Base-by-base conservation (phyloP, 2,113 vertebrate species). In the Neomonachus schauinslandi region DNA sequence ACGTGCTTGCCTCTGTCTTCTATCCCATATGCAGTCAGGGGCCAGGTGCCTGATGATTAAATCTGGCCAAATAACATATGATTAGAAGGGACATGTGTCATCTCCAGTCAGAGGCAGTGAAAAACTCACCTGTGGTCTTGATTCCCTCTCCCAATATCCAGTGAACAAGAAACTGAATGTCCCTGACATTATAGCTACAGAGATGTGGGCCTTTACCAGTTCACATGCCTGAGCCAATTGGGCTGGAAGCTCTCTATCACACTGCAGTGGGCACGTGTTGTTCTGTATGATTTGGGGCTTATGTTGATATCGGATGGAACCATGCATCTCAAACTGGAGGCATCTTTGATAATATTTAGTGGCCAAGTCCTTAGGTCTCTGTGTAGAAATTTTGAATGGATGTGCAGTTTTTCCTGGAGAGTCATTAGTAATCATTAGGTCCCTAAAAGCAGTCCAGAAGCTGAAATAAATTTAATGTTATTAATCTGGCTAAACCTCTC, bases 271-370 rank as follows among this genome's bases (percentile, higher is more conserved):
- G 6, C 4, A 36, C 2, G 12, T 33, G 28, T 15, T 49, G 4
- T 76, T 94, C 77, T 71, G 19, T 57, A 8, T 42, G 8, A 91
- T 85, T 80, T 92, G 18, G 15, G 36, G 13, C 5, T 93, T 84
- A 77, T 80, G 93, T 84, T 49, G 16, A 76, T 80, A 49, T 6
- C 51, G 1, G 12, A 42, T 3, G n/a, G 18, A 72, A 61, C 72
- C 2, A n/a, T 31, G 42, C 24, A 21, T 55, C 93, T 94, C n/a
- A 67, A 61, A 59, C 10, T 72, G 11, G 59, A 94, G 1, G 18
- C 88, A 67, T 39, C 26, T 87, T 79, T 77, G 33, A 28, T 42
- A 86, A 42, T 82, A 24, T 92, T 90, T 46, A 86, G 4, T 86
- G n/a, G 19, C 7, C 15, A 2, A 53, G 22, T 90, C 19, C 55